phyloP scores from a whole-genome alignment of 2,113 vertebrate genomes.

The Mastomys coucha region DNA sequence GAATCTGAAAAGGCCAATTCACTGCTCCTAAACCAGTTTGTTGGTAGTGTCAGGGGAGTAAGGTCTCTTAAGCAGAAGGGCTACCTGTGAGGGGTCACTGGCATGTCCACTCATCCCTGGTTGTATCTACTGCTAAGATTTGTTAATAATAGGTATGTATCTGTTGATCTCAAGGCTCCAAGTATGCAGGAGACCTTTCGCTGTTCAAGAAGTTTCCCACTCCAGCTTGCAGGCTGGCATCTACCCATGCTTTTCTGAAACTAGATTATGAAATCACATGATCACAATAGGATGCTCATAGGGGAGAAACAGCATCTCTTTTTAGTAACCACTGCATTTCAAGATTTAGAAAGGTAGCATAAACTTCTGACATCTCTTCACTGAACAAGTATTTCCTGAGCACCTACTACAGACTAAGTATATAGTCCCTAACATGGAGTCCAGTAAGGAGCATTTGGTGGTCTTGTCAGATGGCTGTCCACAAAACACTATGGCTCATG shows the following conservation, averaged over 20 bases:
- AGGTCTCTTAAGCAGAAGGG: neutral
- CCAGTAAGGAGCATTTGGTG: slow-evolving; percentile 1
- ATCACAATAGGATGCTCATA: neutral
- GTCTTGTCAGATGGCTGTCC: slow-evolving; percentile 24
- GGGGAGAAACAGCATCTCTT: neutral
- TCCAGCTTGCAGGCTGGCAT: neutral
- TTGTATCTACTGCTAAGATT: neutral
- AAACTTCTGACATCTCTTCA: slow-evolving; percentile 1
- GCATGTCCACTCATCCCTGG: neutral
- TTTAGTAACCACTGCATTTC: neutral
- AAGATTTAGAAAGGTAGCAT: slow-evolving; percentile 24
- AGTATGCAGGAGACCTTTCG: neutral
- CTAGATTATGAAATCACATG: neutral
- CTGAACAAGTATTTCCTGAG: slow-evolving; percentile 14
- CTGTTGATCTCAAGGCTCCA: neutral
- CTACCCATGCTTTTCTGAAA: neutral
- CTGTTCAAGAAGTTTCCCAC: neutral
- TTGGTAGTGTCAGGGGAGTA: slow-evolving; percentile 25
- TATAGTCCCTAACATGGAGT: neutral
- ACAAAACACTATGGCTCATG: neutral
- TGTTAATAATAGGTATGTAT: neutral
- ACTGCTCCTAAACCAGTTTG: neutral
- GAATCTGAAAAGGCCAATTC: neutral
- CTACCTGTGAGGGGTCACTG: neutral
- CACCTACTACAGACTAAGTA: neutral